These are phyloP conservation scores for Pandemis corylana DNA, from an alignment of 2,888 invertebrate genomes.

Conservation along the genomic window DNA sequence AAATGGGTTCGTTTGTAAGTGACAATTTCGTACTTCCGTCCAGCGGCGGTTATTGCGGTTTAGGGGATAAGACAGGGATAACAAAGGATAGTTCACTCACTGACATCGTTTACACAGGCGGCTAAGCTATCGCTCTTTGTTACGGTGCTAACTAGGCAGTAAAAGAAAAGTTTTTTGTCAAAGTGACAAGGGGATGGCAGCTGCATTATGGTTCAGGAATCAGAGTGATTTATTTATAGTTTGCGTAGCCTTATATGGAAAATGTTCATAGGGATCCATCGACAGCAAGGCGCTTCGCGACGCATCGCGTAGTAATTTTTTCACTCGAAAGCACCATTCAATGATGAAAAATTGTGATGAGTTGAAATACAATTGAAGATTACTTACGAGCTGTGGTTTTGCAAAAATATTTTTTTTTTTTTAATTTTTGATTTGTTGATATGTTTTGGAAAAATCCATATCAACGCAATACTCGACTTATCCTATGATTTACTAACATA, in stretches of 20 bases:
- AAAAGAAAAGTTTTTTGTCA: not conserved
- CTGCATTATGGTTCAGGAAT: not conserved
- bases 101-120: conserved; percentile 12
- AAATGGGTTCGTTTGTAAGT: conserved; percentile 40
- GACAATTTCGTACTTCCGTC: conserved; percentile 38
- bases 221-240: not conserved
- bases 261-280: no score
- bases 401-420: no score
- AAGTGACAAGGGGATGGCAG: not conserved
- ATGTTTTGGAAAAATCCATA: no score
- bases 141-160: not conserved
- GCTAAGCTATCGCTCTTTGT: not conserved
- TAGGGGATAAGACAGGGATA: conserved; percentile 19
- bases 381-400: no score
- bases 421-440: no score
- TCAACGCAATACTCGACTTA: no score
- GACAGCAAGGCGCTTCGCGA: no score
- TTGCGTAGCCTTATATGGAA: not conserved
- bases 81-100: conserved; percentile 32
- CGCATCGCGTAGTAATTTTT: no score
- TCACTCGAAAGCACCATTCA: no score
- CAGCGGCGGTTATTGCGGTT: conserved; percentile 37
- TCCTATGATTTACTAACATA: no score
- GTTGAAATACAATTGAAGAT: no score
- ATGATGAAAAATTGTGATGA: no score